Base-by-base conservation (phyloP, 1,140 invertebrate species). In the Caligus rogercresseyi region DNA sequence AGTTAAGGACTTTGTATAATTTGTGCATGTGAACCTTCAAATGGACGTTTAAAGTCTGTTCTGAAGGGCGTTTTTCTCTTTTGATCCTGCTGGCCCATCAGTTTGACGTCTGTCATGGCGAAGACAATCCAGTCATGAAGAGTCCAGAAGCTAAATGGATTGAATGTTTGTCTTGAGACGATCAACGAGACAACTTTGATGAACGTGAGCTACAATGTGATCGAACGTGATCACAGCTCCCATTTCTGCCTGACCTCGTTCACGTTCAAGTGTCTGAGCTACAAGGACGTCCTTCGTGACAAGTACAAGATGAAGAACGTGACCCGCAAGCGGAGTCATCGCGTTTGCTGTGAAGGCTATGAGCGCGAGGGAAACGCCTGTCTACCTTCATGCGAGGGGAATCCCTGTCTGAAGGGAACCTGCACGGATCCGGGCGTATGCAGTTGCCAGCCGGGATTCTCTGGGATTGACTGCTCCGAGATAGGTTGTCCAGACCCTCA, bases 401-500 rank as follows among this genome's bases (percentile, higher is more conserved):
- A 21, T 3, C 26, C 20, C 21, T 16, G 53, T 19, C 3, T 26
- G 24, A 25, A 60, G 21, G 57, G 57, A 18, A 25, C 18, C 15
- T 60, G 57, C 19, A 25, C 26, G 20, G 57, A 60, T 31, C 57
- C 57, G 1, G 57, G 25, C 13, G 26, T 31, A n/a, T 60, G 57
- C 21, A 31, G 14, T 18, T 60, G 57, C 51, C 2, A 26, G 4
- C 20, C 57, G 2, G 57, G 57, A 2, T 60, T 25, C 24, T 24
- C 20, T 20, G 57, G 57, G 2, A 2, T 3, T 13, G 26, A 21
- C 26, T 60, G 57, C 26, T 19, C 7, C 14, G 23, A 85, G 61
- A 79, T 84, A 26, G 74, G 75, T 52, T 95, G 91, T 71, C 79
- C 81, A 0, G 71, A 78, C n/a, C 31, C 31, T 16, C 82, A 83